Conservation (phyloP, 2,888 invertebrate genomes). For the Dimorphilus gyrociliatus region DNA sequence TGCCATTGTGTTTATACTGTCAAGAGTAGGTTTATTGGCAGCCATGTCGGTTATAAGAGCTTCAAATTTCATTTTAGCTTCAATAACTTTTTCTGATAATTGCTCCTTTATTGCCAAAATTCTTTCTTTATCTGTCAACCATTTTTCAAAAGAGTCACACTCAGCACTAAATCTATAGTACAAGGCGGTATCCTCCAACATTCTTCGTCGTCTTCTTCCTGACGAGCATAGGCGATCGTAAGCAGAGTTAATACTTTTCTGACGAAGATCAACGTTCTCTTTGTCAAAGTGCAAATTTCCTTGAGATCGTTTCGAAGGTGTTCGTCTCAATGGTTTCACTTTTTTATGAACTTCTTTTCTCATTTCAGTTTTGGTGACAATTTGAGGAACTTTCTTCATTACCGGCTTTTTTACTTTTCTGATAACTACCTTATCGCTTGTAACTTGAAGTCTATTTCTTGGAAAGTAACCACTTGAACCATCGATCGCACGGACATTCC, state of each 20-base stretch:
- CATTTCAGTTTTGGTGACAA: constrained; percentile 53
- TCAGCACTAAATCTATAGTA: constrained; percentile 84
- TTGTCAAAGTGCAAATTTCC: constrained; percentile 44
- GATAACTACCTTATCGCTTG: constrained; percentile 55
- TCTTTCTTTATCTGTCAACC: constrained; percentile 71
- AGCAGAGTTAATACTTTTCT: constrained; percentile 58
- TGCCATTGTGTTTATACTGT: constrained; percentile 69
- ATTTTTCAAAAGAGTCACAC: constrained; percentile 90
- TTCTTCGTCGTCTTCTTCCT: constrained; percentile 59
- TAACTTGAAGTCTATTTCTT: constrained; percentile 82
- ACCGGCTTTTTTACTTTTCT: constrained; percentile 55
- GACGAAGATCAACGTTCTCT: constrained; percentile 62
- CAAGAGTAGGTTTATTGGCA: constrained; percentile 75
- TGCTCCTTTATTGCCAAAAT: no score
- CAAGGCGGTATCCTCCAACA: constrained; percentile 77
- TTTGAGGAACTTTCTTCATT: constrained; percentile 43
- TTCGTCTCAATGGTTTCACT: constrained; percentile 28
- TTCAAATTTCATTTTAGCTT: no score
- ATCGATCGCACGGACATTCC: constrained; percentile 85
- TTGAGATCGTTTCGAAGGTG: constrained; percentile 27
- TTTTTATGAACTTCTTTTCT: constrained; percentile 14
- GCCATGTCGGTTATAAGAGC: constrained; percentile 88
- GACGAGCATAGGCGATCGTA: constrained; percentile 66
- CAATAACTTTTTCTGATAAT: no score
- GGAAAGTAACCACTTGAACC: constrained; percentile 92